Evolutionary conservation across 2,113 vertebrate species (phyloP), one percentile per base, ranked within the genome.

Genomic region (Neofelis nebulosa): DNA sequence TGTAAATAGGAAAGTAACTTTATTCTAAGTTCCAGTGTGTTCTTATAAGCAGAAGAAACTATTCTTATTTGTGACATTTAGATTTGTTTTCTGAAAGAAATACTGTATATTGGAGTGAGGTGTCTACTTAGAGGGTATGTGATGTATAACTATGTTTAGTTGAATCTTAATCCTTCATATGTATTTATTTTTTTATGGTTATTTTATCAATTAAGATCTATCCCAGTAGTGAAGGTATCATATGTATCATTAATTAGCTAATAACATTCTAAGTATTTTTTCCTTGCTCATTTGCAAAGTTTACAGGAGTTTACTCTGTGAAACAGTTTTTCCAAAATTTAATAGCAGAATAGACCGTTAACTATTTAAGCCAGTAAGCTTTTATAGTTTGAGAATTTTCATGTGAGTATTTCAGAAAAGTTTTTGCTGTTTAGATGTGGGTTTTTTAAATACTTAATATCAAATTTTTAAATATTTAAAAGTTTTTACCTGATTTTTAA

Each of bases 81-180:
- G 50, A 66, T 57, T 93, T 92, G 5, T 92, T 92, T 98, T 65
- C n/a, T 85, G 66, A 89, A 94, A 92, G 63, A 89, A 95, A 84
- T 69, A 66, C 23, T 80, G 0, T 92, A 31, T 55, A 65, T 31
- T 36, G 5, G 14, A 71, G 5, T 96, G 82, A 93, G 87, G 41
- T 55, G 52, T n/a, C 25, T 84, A 29, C 33, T 96, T 91, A 69
- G 33, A 87, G 41, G 21, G 7, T 38, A 85, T 80, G 15, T 80
- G 15, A 4, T 81, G 18, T 94, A 21, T 81, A 88, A 66, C 21
- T 79, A 63, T 57, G 48, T 92, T 96, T 66, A 95, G 25, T 81
- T 89, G 36, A 89, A 85, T 80, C 48, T 92, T 91, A 73, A 88
- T 33, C 31, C 21, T 89, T 5, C 85, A 52, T 68, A 80, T 55